A percentile compares a stretch with the other conserved stretches of the same genome.
These are phyloP conservation scores for Panthera tigris DNA, from an alignment of 2,113 vertebrate genomes.

Conservation along the genomic window DNA sequence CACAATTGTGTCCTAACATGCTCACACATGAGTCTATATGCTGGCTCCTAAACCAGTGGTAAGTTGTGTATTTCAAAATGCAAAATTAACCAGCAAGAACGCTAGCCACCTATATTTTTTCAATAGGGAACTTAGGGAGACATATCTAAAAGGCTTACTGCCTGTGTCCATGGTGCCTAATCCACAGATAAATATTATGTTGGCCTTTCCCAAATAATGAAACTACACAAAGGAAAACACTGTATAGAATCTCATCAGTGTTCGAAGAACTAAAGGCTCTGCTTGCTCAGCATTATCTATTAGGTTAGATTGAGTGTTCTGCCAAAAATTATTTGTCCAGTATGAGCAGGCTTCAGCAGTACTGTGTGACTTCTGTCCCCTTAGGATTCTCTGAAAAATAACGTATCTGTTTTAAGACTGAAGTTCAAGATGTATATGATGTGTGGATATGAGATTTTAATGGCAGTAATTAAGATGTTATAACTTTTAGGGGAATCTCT, in stretches of 20 bases:
- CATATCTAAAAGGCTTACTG: conserved; percentile 21
- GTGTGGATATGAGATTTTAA: conserved; percentile 60
- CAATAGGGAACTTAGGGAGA: conserved; percentile 19
- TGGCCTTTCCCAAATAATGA: conserved; percentile 52
- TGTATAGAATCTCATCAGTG: neutral
- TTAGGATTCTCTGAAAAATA: conserved; percentile 40
- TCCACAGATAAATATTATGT: conserved; percentile 58
- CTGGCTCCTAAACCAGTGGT: neutral
- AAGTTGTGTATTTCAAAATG: neutral
- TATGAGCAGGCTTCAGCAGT: neutral
- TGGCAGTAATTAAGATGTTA: conserved; percentile 65
- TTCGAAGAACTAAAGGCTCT: conserved; percentile 3
- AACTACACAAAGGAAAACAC: conserved; percentile 49
- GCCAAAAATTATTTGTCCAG: neutral
- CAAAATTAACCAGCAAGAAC: neutral
- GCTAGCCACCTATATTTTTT: neutral
- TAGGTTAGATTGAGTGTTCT: neutral
- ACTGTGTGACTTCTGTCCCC: neutral
- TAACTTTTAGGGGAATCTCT: conserved; percentile 51
- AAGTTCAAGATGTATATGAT: conserved; percentile 46
- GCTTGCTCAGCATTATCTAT: neutral
- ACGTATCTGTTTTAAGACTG: conserved; percentile 24
- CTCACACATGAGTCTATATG: neutral
- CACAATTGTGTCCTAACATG: neutral
- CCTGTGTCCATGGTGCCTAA: neutral